Base-by-base conservation (phyloP, 1,140 invertebrate species). In the Ridgeia piscesae region DNA sequence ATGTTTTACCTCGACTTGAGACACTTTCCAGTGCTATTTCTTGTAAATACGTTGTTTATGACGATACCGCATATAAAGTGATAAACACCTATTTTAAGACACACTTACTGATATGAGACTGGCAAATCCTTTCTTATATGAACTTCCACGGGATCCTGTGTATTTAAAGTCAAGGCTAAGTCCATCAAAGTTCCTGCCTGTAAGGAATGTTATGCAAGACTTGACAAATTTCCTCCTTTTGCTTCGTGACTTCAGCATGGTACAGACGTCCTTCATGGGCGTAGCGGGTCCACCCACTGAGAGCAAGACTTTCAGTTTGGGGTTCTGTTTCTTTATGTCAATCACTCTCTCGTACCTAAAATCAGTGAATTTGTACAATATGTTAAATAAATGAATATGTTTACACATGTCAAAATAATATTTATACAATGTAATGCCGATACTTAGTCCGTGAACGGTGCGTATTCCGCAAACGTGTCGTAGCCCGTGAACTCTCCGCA, bases 91-190 rank as follows among this genome's bases (percentile, higher is more conserved):
- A 42, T 6, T 42, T 4, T 4, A 11, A 42, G 11, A 42, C 9
- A 91, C 35, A 89, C 93, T 93, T 95, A 77, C 58, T 31, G 4
- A 27, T 4, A 77, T 31, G 27, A 77, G 58, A 17, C 11, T 27
- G 58, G 17, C 2, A 77, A 27, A 77, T 21, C 17, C 17, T 77
- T 21, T 17, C 58, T 77, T 77, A 31, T 77, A 11, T 42, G 42
- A 11, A 11, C 42, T 42, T 4, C 42, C 42, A 42, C 4, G 2
- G 27, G 58, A 77, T 77, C 58, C 58, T 0, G 17, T 9, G 58
- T 77, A 77, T 2, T 77, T 21, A 21, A 77, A 77, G 58, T 17
- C 58, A 21, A 77, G 58, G 58, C 27, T 21, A 0, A 77, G 58
- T 77, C 58, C 58, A 77, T 77, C 58, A 77, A 77, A 77, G 17